phyloP scores from a whole-genome alignment of 2,888 invertebrate species.

The Beris chalybata region DNA sequence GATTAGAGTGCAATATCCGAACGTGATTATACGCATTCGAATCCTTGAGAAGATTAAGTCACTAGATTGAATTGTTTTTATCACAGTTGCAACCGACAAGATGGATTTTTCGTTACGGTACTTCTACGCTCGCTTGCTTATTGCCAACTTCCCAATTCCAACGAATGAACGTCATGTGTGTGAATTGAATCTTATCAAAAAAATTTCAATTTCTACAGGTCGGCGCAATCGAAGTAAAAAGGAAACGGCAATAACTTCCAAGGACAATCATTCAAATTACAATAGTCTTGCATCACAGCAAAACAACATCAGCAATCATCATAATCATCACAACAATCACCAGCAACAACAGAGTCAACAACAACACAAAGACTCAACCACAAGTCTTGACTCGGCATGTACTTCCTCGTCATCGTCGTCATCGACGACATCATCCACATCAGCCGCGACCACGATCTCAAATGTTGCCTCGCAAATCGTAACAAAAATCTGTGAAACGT shows the following conservation, averaged over 20 bases:
- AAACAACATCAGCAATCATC: constrained; percentile 33
- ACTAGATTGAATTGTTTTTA: no score
- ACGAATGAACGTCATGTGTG: no score
- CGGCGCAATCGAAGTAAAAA: constrained; percentile 54
- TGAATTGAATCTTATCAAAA: not conserved
- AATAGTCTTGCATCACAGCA: constrained; percentile 24
- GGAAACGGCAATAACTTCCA: constrained; percentile 50
- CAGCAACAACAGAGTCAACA: constrained; percentile 38
- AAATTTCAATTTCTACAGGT: constrained; percentile 42
- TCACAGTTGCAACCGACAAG: no score
- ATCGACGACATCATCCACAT: constrained; percentile 45
- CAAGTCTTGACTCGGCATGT: constrained; percentile 44
- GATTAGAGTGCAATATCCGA: no score
- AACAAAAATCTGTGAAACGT: constrained; percentile 55
- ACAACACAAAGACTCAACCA: constrained; percentile 44
- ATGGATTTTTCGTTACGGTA: no score
- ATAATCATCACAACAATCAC: constrained; percentile 43
- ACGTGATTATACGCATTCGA: no score
- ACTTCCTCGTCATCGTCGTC: constrained; percentile 41
- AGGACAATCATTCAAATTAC: constrained; percentile 53
- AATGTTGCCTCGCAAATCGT: constrained; percentile 55
- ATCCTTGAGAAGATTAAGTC: no score
- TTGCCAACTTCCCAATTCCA: no score
- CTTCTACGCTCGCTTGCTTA: no score
- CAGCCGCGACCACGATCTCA: constrained; percentile 50